Evolutionary conservation across 1,140 invertebrate genomes (phyloP), one percentile per base, ranked within the genome.

Genomic region (Ceratitis capitata): DNA sequence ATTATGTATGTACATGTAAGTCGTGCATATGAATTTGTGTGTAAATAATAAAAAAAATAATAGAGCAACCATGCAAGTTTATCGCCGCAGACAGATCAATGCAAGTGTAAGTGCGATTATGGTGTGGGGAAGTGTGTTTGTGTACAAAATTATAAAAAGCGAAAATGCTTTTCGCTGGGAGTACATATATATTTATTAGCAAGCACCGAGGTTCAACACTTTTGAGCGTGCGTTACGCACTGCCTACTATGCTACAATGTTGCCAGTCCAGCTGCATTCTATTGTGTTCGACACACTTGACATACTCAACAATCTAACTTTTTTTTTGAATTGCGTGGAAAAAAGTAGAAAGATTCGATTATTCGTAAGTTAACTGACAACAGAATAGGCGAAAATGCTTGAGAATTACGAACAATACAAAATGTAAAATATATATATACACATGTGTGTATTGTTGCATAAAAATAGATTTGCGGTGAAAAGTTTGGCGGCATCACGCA

Each of bases 251-350:
- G 51, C 39, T 26, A 61, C 6, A 29, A 10, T 7, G 12, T 35
- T 35, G 9, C 39, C 69, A 35, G 69, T 16, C 39, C n/a, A 19
- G 12, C 19, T 6, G 42, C 32, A n/a, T 16, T 35, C 64, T n/a
- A 78, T 45, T 78, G n/a, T 78, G 3, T 47, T 26, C 69, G 0
- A 0, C 51, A 23, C 45, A 47, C 51, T 23, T 23, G n/a, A n/a
- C n/a, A n/a, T n/a, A n/a, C n/a, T 42, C 69, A 19, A 26, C 42
- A 29, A n/a, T 78, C 69, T 78, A n/a, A n/a, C 69, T 78, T 78
- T 78, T 78, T 39, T n/a, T 78, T 78, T 45, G 42, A 47, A 78
- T 78, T 78, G 69, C 45, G 39, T 78, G n/a, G 19, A 78, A 78
- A 78, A 45, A 45, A 78, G 7, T 1, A 47, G 19, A 3, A 45